Conservation (phyloP, 2,113 vertebrate genomes). For the Pelobates fuscus region DNA sequence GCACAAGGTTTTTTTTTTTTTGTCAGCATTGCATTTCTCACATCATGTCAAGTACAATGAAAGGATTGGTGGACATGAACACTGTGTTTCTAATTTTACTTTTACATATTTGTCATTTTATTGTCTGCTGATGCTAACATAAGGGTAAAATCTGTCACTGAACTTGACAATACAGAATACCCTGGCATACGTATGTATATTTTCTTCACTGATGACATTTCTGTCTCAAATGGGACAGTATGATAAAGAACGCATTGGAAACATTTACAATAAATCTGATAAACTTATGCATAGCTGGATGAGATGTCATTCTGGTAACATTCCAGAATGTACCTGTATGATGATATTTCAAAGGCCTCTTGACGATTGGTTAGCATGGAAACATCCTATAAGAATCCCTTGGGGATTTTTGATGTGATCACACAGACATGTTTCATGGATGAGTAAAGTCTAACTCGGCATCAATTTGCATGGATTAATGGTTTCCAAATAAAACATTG, state of each 20-base stretch:
- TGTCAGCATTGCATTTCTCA: not conserved
- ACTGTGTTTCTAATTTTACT: not conserved
- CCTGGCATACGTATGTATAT: conserved; percentile 21
- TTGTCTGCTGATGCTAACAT: conserved; percentile 1
- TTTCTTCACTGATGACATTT: conserved; percentile 34
- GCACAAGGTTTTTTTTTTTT: not conserved
- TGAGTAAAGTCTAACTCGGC: conserved; percentile 44
- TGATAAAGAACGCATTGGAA: conserved; percentile 27
- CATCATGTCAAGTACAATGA: not conserved
- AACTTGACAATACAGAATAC: conserved; percentile 13
- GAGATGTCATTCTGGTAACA: conserved; percentile 39
- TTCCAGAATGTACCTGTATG: conserved; percentile 33
- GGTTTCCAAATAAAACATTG: conserved; percentile 37
- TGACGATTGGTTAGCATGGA: conserved; percentile 46
- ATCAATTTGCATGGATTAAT: conserved; percentile 48
- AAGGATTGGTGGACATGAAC: not conserved
- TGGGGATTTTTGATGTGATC: conserved; percentile 39
- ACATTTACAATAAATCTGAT: conserved; percentile 42
- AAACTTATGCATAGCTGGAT: conserved; percentile 40
- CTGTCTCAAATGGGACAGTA: conserved; percentile 21
- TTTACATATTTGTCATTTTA: not conserved
- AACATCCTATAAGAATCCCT: conserved; percentile 35
- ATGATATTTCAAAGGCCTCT: conserved; percentile 33
- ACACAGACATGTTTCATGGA: conserved; percentile 43
- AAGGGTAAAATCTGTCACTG: conserved; percentile 10